Base-by-base conservation (phyloP, 2,113 vertebrate species). In the Neopipo cinnamomea region DNA sequence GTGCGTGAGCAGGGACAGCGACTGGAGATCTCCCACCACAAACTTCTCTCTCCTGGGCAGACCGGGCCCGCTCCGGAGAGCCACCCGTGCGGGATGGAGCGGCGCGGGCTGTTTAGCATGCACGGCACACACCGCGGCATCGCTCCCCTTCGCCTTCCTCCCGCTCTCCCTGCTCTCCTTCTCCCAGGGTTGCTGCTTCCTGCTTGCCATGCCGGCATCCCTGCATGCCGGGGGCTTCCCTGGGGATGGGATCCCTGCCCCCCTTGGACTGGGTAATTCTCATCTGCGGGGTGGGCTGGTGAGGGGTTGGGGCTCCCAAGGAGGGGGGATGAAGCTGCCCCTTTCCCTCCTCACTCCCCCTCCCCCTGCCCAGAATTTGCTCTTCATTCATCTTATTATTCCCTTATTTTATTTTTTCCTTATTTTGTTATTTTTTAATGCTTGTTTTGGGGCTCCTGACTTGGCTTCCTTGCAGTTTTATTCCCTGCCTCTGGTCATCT, bases 101-200 rank as follows among this genome's bases (percentile, higher is more conserved):
- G 39, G 88, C 67, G 1, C 7, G 18, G 97, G 96, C 96, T 97
- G 94, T 85, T 98, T 98, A 97, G 78, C 96, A 98, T 98, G 97
- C 98, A 79, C 90, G 28, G 15, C 97, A 96, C 97, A 97, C 76
- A 71, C 93, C 59, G 2, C 94, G 89, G 84, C 97, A 76, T 74
- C 82, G 41, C 97, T 97, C 95, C 95, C 80, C 89, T 85, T 81
- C 65, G 87, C 59, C 95, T 95, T 68, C 93, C 73, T 94, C 82
- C 79, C 62, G 35, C 95, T 90, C 95, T 93, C 88, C 93, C 88
- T 97, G 89, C 82, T 87, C 90, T 76, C 65, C 95, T 95, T 62
- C 52, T 81, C 79, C 44, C 42, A 6, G 84, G 24, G 21, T 15
- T 58, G 88, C 76, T 42, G 74, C 90, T 93, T 44, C 70, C 89